These are phyloP conservation scores for Cercopithecus mona DNA, from an alignment of 2,113 vertebrate species.

Conservation along the genomic window DNA sequence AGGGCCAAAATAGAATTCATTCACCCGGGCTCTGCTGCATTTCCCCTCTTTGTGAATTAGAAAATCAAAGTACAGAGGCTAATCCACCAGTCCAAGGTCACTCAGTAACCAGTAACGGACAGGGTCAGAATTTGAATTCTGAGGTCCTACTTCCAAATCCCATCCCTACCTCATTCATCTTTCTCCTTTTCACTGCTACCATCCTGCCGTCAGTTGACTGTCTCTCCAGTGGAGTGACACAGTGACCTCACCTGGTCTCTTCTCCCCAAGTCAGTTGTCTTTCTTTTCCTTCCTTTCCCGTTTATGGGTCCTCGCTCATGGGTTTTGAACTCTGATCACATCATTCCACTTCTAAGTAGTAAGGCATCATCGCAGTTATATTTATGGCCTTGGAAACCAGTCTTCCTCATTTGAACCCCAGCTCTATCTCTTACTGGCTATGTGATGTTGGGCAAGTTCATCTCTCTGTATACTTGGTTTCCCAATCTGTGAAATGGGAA, in stretches of 20 bases:
- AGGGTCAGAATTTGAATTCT: background rate
- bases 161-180: background rate
- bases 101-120: background rate
- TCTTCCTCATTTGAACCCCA: background rate
- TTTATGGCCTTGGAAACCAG: background rate
- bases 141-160: background rate
- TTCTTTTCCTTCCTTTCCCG: background rate
- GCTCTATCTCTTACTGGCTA: background rate
- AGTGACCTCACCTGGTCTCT: background rate
- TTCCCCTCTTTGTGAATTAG: background rate
- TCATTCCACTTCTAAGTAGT: background rate
- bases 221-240: background rate
- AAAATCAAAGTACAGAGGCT: background rate
- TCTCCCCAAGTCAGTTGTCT: background rate
- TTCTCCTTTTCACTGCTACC: background rate
- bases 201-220: background rate
- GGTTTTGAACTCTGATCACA: background rate
- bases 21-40: background rate
- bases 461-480: background rate
- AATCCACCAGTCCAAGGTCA: background rate
- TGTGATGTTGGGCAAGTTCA: background rate
- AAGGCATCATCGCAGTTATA: background rate
- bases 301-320: background rate
- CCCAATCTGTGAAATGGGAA: background rate
- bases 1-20: background rate